phyloP scores from a whole-genome alignment of 1,140 invertebrate genomes.

The Drosophila novamexicana region DNA sequence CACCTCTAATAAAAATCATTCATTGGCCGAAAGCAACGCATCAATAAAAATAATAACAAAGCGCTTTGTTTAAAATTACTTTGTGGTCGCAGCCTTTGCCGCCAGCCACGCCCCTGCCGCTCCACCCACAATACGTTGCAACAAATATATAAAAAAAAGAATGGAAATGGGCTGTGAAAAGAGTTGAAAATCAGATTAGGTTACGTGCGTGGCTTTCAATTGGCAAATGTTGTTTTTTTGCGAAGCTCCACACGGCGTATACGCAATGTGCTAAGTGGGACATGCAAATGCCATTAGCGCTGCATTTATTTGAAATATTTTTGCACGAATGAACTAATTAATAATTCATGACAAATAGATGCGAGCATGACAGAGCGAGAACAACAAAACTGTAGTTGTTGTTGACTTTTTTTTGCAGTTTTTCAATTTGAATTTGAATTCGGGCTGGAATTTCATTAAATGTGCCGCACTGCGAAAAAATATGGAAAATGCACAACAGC shows the following conservation, averaged over 20 bases:
- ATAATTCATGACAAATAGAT: slow-evolving; percentile 71
- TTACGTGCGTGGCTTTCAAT: background rate
- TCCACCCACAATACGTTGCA: background rate
- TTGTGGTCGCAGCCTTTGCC: background rate
- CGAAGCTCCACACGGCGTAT: slow-evolving; percentile 40
- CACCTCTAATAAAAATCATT: slow-evolving; percentile 17
- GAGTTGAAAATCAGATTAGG: slow-evolving; percentile 16
- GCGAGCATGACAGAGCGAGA: slow-evolving; percentile 23
- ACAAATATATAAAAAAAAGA: background rate
- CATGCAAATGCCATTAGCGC: slow-evolving; percentile 65
- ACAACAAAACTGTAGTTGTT: slow-evolving; percentile 4
- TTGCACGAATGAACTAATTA: slow-evolving; percentile 52
- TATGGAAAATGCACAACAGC: slow-evolving; percentile 49
- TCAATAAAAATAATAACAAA: background rate
- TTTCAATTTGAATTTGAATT: slow-evolving; percentile 46
- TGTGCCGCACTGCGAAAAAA: slow-evolving; percentile 37
- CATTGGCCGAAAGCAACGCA: background rate
- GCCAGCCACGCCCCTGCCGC: background rate
- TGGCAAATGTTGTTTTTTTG: slow-evolving; percentile 4
- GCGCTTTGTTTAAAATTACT: slow-evolving; percentile 13
- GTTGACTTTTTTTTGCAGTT: background rate
- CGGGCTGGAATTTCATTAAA: slow-evolving; percentile 65
- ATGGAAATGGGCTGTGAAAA: background rate
- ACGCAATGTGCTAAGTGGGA: slow-evolving; percentile 46
- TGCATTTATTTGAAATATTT: slow-evolving; percentile 49